Base-by-base conservation (phyloP, 2,113 vertebrate genomes). In the Cebidichthys violaceus region DNA sequence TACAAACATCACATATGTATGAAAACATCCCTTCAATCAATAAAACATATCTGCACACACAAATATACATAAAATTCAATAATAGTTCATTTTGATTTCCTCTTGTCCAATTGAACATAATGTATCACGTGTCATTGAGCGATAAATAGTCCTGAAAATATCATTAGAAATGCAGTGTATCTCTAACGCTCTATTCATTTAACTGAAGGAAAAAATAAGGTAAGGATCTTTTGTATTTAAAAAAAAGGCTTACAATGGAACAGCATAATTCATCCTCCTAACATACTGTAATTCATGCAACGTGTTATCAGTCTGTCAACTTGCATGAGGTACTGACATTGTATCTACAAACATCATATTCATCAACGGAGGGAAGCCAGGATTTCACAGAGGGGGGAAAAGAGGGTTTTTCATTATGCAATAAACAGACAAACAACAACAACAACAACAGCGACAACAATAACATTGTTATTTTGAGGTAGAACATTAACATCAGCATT, bases 401-500 rank as follows among this genome's bases (percentile, higher is more conserved):
- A 9, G 47, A 62, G 86, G 83, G 90, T 39, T 89, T 86, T 89
- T 94, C 90, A 94, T 91, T 91, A 91, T 92, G 88, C 90, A 92
- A 93, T 90, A 89, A 90, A 90, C 87, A 93, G 81, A 90, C 83
- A 87, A 86, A 92, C 82, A 93, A 88, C 83, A 90, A 86, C 83
- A 90, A 86, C 85, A 92, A 92, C 90, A 94, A 92, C 92, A 92
- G 87, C 89, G 93, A 95, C 90, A 92, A 94, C 88, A 90, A 90
- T 79, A 93, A 95, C 90, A 91, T 76, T 92, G 92, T 92, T 94
- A 93, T 94, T 95, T 96, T 97, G 98, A 99, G 98, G 98, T 99
- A 99, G 98, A 98, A 94, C 90, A 97, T 96, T 96, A 93, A 96
- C 96, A 96, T 97, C 96, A 97, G 96, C 95, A 96, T 96, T 96